Base-by-base conservation (phyloP, 2,113 vertebrate genomes). In the Puntigrus tetrazona region DNA sequence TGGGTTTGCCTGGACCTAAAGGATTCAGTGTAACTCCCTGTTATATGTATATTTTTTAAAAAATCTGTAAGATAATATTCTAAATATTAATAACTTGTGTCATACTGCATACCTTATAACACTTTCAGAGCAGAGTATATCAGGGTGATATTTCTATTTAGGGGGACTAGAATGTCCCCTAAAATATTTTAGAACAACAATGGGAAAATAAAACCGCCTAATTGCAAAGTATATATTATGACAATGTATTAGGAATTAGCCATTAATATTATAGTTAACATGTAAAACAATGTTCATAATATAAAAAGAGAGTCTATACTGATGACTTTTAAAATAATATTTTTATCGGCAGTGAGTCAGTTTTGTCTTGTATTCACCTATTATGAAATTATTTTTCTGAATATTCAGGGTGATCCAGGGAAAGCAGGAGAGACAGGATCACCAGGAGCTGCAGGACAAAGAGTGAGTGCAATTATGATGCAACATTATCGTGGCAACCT, bases 1-100 rank as follows among this genome's bases (percentile, higher is more conserved):
- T 99, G 98, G 98, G 98, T 29, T 94, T 96, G 61, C 95, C 97
- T 2, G 98, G 98, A 81, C 97, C 98, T 65, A 99, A 98, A 94
- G 98, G 98, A 73, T 94, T 96, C 29, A 94, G 94, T 92, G 98
- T 98, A 92, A 97, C 95, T 41, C 16, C 38, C 45, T 52, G 36
- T 18, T 14, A 20, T 29, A 13, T n/a, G 10, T 22, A 36, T 76
- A 69, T 57, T 36, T 43, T 57, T 29, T 45, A 31, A 31, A 52
- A 47, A 2, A 80, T 1, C 8, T 25, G 47, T 16, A 78, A 18
- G 34, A 27, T 59, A 1, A 80, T 31, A 52, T 22, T 43, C 0
- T 65, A 3, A 22, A 47, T 65, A 13, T 5, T 47, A 45, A 2
- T 22, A 10, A 31, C 1, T 6, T 81, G 76, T 27, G 31, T 43